Evolutionary conservation across 2,888 invertebrate genomes (phyloP).

Genomic region (Eledona agricola): DNA sequence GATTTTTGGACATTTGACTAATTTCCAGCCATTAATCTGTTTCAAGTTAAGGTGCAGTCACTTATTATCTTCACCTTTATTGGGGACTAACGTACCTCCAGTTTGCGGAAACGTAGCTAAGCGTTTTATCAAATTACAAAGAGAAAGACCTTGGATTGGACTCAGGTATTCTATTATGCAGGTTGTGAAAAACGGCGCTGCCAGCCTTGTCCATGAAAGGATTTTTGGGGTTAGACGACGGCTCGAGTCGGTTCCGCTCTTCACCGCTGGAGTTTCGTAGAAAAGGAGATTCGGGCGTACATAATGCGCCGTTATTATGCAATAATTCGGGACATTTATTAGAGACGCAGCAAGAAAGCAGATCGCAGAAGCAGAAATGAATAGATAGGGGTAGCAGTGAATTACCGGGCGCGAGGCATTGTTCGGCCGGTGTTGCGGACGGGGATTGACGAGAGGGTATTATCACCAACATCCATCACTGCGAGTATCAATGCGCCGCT

Average conservation of each 20-base stretch:
- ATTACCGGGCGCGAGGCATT: conserved; percentile 63
- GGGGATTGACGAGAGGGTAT: conserved; percentile 66
- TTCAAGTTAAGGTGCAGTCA: conserved; percentile 55
- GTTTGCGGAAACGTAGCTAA: conserved; percentile 51
- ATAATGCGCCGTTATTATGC: conserved; percentile 55
- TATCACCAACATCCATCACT: conserved; percentile 66
- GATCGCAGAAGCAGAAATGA: conserved; percentile 52
- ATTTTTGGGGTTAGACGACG: conserved; percentile 29
- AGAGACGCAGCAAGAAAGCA: conserved; percentile 54
- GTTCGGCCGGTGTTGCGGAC: conserved; percentile 67
- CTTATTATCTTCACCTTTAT: conserved; percentile 52
- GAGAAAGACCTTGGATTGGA: conserved; percentile 45
- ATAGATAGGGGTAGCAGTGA: conserved; percentile 62
- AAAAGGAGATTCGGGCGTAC: conserved; percentile 28
- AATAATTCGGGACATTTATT: conserved; percentile 58
- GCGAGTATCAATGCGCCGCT: conserved; percentile 63
- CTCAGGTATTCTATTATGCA: conserved; percentile 44
- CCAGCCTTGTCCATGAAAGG: conserved; percentile 35
- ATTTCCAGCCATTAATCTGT: conserved; percentile 59
- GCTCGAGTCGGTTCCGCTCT: no score
- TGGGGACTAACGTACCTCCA: conserved; percentile 50
- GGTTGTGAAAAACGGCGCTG: conserved; percentile 24
- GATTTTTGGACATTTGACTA: conserved; percentile 61
- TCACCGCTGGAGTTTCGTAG: conserved; percentile 28
- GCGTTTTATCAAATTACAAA: conserved; percentile 48